Base-by-base conservation (phyloP, 1,140 invertebrate genomes). In the Berghia stephanieae region DNA sequence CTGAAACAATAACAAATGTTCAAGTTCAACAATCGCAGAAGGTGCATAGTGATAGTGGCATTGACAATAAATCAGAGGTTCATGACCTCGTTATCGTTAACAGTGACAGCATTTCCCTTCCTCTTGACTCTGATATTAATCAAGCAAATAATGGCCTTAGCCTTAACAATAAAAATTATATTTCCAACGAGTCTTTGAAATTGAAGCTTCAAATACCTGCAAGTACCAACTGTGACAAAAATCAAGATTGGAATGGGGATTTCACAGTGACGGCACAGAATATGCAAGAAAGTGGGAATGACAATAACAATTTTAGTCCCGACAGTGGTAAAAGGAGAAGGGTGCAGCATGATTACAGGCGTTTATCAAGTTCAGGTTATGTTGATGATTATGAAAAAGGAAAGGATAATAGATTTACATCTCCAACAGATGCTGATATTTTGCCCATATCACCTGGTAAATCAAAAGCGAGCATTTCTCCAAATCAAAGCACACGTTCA, bases 361-460 rank as follows among this genome's bases (percentile, higher is more conserved):
- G 85, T 31, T 75, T 88, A 49, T 89, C 87, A 52, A 88, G 86
- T 75, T 87, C 87, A 66, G 85, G 87, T 46, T 87, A 87, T 75
- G 78, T 88, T 36, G 87, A 88, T 79, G 87, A 86, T 79, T 87
- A 88, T 79, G 84, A 85, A 66, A 81, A 79, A 52, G 82, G 85
- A 42, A 82, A 83, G 42, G 84, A 86, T 70, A 82, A 83, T 44
- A 78, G 85, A 44, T 88, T 86, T 79, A 83, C 83, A 38, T 82
- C 82, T 40, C 79, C 78, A 36, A 81, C 75, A 72, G 83, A 86
- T 46, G 81, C 82, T 24, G 85, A 86, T 71, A 52, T 80, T 42
- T 77, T 76, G 18, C 76, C 78, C 16, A 67, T 78, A 24, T 80
- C 84, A 40, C 79, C 82, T 46, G 80, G 81, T 40, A 78, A 77